Conservation (phyloP, 2,888 invertebrate genomes). For the Amphipoea oculea region DNA sequence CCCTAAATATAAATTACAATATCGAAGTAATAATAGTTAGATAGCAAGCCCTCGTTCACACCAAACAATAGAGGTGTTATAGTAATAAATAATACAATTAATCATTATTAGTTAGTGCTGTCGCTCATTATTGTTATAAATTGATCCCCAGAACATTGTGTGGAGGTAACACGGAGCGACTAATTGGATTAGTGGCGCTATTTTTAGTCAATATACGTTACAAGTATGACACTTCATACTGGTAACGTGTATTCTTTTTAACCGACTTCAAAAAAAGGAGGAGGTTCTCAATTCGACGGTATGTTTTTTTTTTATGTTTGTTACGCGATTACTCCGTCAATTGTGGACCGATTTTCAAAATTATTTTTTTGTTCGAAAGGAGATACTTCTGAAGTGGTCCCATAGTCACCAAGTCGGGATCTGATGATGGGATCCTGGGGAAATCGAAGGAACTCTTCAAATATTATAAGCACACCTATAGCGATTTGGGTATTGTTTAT, state of each 20-base stretch:
- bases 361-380: no score
- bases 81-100: conserved; percentile 54
- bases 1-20: background rate
- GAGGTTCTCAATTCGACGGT: no score
- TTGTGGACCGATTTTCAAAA: no score
- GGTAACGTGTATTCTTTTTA: background rate
- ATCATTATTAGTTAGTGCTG: conserved; percentile 71
- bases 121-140: conserved; percentile 72
- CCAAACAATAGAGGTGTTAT: conserved; percentile 36
- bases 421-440: no score
- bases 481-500: no score
- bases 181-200: conserved; percentile 51
- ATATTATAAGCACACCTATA: no score
- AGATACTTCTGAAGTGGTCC: no score
- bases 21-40: conserved; percentile 4
- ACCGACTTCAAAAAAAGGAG: no score
- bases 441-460: no score
- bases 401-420: no score
- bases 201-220: conserved; percentile 27
- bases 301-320: no score
- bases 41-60: conserved; percentile 8
- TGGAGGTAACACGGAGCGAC: conserved; percentile 30
- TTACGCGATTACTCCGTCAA: no score
- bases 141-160: conserved; percentile 48
- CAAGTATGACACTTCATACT: background rate